A percentile compares a stretch with the other conserved stretches of the same genome.
These are phyloP conservation scores for Indicator indicator DNA, from an alignment of 2,113 vertebrate genomes.

Conservation along the genomic window DNA sequence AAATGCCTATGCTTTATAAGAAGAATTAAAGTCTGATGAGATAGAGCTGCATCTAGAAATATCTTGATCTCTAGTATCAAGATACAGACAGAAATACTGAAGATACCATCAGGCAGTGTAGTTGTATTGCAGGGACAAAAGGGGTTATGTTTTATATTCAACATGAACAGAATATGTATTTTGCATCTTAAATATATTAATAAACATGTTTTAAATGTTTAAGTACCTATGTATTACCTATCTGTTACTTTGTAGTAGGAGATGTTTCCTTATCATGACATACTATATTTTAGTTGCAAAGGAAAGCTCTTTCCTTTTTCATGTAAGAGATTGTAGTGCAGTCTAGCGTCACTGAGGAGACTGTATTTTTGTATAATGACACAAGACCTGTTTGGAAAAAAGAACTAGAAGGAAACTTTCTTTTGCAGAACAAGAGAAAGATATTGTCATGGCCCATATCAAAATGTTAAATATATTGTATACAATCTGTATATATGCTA, in stretches of 20 bases:
- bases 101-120: constrained; percentile 39
- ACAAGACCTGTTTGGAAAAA: constrained; percentile 20
- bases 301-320: constrained; percentile 49
- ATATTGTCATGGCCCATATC: constrained; percentile 61
- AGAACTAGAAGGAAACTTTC: constrained; percentile 35
- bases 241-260: constrained; percentile 69
- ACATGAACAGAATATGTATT: constrained; percentile 72
- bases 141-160: constrained; percentile 62
- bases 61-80: not conserved
- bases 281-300: constrained; percentile 50
- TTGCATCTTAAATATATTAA: constrained; percentile 74
- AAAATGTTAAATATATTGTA: constrained; percentile 78
- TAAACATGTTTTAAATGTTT: constrained; percentile 75
- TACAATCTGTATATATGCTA: constrained; percentile 82
- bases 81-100: constrained; percentile 22
- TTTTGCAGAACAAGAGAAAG: constrained; percentile 71
- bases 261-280: constrained; percentile 44
- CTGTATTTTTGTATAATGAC: constrained; percentile 80
- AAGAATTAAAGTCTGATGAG: not conserved
- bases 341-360: constrained; percentile 71
- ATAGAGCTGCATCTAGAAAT: constrained; percentile 10
- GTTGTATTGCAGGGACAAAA: constrained; percentile 49
- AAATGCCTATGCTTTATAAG: constrained; percentile 7
- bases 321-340: constrained; percentile 64
- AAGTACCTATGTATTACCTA: constrained; percentile 63